Evolutionary conservation across 2,797 vertebrate species (phyloP).

Genomic region (Spheniscus humboldti): DNA sequence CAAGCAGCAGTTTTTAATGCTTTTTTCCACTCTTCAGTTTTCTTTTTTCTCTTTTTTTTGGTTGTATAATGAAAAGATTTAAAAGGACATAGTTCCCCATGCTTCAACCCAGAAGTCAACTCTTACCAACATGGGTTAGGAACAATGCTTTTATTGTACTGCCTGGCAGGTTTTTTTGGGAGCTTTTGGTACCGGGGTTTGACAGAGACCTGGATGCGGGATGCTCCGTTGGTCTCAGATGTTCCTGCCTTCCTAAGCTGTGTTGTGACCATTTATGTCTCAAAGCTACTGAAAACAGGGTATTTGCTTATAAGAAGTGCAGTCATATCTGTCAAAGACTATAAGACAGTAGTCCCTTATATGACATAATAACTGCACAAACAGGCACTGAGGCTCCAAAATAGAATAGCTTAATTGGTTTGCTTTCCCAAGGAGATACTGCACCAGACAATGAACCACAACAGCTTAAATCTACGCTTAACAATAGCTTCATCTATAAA

Average conservation of each 20-base stretch:
- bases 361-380: background rate
- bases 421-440: slow-evolving; percentile 17
- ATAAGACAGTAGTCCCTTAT: background rate
- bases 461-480: background rate
- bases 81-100: background rate
- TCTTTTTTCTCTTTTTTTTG: background rate
- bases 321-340: background rate
- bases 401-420: slow-evolving; percentile 12
- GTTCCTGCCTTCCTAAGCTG: background rate
- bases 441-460: background rate
- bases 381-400: background rate
- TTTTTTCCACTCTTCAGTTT: background rate
- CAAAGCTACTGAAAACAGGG: background rate
- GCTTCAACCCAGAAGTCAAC: background rate
- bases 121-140: background rate
- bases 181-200: background rate
- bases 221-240: background rate
- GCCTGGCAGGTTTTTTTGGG: background rate
- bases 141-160: background rate
- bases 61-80: background rate
- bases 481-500: slow-evolving; percentile 18
- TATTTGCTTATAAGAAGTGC: background rate
- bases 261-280: background rate
- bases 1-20: background rate
- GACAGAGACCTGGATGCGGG: background rate